These are phyloP conservation scores for Copidosoma aretas DNA, from an alignment of 2,888 invertebrate species.

Conservation along the genomic window DNA sequence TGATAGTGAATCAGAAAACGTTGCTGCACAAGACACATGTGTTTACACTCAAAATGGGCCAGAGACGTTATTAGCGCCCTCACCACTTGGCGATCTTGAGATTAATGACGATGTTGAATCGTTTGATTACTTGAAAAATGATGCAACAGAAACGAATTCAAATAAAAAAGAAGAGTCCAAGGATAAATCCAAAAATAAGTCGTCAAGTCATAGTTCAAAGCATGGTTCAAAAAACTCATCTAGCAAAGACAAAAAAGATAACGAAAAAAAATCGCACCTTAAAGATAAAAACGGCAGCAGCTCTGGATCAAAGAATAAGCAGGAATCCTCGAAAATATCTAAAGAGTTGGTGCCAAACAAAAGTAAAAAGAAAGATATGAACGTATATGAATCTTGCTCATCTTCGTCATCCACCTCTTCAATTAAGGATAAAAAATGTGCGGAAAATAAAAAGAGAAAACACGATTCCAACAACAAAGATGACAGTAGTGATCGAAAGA, in stretches of 20 bases:
- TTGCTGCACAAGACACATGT: constrained; percentile 5
- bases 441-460: constrained; percentile 25
- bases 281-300: constrained; percentile 12
- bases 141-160: too few relatives aligned
- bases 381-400: constrained; percentile 13
- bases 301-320: constrained; percentile 13
- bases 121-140: too few relatives aligned
- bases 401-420: constrained; percentile 15
- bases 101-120: constrained; percentile 5
- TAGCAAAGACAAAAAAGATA: constrained; percentile 32
- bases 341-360: constrained; percentile 12
- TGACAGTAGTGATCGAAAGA: constrained; percentile 1
- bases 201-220: constrained; percentile 17
- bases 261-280: constrained; percentile 12
- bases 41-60: not conserved
- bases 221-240: constrained; percentile 19
- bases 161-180: constrained; percentile 3
- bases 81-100: constrained; percentile 22
- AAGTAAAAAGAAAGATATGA: constrained; percentile 22
- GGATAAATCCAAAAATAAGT: constrained; percentile 13
- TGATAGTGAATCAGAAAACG: constrained; percentile 21
- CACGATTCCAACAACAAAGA: constrained; percentile 13
- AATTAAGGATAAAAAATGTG: constrained; percentile 23
- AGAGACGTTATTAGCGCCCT: not conserved
- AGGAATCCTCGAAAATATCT: constrained; percentile 17